Conservation (phyloP, 2,797 vertebrate species). For the Stomatorhinus walkeri region DNA sequence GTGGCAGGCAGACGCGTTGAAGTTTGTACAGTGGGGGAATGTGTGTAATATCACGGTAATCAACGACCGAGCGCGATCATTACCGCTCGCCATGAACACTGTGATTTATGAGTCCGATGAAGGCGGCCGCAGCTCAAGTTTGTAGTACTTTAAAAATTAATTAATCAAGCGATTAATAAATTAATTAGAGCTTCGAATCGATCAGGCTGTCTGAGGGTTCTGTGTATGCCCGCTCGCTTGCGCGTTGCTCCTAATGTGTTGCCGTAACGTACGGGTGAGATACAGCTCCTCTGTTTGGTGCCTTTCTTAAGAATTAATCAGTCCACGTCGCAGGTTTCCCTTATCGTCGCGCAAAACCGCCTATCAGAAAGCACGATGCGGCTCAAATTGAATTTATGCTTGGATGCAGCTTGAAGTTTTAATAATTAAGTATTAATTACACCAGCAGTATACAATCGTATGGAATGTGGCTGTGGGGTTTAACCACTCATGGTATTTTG, state of each 20-base stretch:
- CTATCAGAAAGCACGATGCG: conserved; percentile 1
- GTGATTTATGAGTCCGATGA: not conserved
- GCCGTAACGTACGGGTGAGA: not conserved
- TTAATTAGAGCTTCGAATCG: conserved; percentile 8
- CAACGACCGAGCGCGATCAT: not conserved
- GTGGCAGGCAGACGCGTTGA: not conserved
- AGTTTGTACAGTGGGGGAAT: not conserved
- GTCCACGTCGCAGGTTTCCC: not conserved
- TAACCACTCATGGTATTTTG: not conserved
- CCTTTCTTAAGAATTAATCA: not conserved
- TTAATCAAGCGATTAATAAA: not conserved
- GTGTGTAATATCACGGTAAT: not conserved
- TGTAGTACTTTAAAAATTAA: conserved; percentile 1
- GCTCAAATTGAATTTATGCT: conserved; percentile 13
- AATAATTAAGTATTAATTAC: conserved; percentile 9
- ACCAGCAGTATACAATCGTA: not conserved
- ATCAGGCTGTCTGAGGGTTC: conserved; percentile 49
- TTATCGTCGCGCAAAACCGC: not conserved
- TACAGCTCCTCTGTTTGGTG: not conserved
- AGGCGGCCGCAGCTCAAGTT: not conserved
- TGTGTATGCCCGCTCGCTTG: conserved; percentile 9
- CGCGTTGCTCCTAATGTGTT: not conserved
- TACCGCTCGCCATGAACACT: not conserved
- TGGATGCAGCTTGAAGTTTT: conserved; percentile 11
- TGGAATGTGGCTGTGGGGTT: not conserved